Evolutionary conservation across 2,797 vertebrate genomes (phyloP).

Genomic region (Caiman crocodilus): DNA sequence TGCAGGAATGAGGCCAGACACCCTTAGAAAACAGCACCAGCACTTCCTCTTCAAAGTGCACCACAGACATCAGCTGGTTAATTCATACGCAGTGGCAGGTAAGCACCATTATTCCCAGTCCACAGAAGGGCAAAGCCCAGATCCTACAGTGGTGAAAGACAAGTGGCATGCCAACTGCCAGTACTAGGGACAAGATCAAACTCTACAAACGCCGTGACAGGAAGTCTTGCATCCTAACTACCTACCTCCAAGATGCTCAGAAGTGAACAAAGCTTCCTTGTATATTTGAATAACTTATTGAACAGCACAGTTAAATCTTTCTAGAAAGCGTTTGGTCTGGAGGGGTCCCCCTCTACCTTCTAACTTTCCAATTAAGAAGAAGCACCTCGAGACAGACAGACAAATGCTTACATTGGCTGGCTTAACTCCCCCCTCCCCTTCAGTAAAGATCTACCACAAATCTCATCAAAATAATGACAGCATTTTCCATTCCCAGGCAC

Average conservation of each 20-base stretch:
- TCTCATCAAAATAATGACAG: neutral
- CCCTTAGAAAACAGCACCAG: rapidly evolving
- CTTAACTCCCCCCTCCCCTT: neutral
- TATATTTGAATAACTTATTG: neutral
- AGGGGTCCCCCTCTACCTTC: neutral
- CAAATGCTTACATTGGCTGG: neutral
- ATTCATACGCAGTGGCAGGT: neutral
- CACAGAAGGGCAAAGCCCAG: neutral
- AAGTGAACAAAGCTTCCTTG: neutral
- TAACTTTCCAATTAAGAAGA: neutral
- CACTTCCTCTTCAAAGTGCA: neutral
- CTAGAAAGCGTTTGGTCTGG: neutral
- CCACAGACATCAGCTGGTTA: neutral
- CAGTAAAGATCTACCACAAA: neutral
- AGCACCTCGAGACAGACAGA: neutral
- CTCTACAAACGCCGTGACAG: neutral
- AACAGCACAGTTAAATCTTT: neutral
- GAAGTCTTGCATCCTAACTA: neutral
- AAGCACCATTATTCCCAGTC: neutral
- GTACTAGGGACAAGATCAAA: neutral
- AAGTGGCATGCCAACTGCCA: neutral
- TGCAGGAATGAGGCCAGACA: slow-evolving; percentile 12
- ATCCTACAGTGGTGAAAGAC: neutral
- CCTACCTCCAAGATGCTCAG: neutral
- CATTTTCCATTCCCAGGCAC: neutral